These are phyloP conservation scores for Rousettus leschenaultii DNA, from an alignment of 2,113 vertebrate species.

Conservation along the genomic window DNA sequence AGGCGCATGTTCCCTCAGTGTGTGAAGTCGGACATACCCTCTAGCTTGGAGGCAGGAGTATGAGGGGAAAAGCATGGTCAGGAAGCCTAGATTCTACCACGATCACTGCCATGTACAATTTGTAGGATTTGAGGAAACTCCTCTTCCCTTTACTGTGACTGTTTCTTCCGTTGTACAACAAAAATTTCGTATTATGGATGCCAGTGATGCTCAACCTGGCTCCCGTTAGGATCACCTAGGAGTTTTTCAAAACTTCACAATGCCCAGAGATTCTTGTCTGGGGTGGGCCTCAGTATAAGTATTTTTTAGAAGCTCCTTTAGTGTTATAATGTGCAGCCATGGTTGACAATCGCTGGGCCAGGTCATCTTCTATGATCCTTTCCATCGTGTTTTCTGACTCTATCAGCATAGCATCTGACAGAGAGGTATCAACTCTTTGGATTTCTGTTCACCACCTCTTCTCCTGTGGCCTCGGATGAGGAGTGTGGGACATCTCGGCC, in stretches of 20 bases:
- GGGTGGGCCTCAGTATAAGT: not conserved
- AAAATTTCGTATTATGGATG: not conserved
- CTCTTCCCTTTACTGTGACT: not conserved
- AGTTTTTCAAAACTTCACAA: not conserved
- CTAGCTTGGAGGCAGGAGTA: accelerated
- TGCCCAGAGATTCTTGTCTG: not conserved
- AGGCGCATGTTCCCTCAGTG: not conserved
- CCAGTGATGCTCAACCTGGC: not conserved
- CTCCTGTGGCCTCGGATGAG: not conserved
- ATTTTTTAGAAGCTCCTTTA: not conserved
- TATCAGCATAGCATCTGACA: not conserved
- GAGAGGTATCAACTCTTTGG: not conserved
- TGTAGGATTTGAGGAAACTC: not conserved
- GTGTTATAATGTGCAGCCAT: not conserved
- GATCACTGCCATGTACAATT: not conserved
- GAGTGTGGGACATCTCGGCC: not conserved
- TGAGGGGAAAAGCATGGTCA: not conserved
- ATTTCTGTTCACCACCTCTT: not conserved
- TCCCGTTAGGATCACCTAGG: not conserved
- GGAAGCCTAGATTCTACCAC: not conserved
- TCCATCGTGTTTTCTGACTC: not conserved
- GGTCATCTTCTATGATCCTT: not conserved
- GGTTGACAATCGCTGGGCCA: not conserved
- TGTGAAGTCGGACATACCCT: not conserved
- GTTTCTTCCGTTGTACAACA: not conserved